Evolutionary conservation across 2,113 vertebrate species (phyloP), one percentile per base, ranked within the genome.

Genomic region (Polyodon spathula): DNA sequence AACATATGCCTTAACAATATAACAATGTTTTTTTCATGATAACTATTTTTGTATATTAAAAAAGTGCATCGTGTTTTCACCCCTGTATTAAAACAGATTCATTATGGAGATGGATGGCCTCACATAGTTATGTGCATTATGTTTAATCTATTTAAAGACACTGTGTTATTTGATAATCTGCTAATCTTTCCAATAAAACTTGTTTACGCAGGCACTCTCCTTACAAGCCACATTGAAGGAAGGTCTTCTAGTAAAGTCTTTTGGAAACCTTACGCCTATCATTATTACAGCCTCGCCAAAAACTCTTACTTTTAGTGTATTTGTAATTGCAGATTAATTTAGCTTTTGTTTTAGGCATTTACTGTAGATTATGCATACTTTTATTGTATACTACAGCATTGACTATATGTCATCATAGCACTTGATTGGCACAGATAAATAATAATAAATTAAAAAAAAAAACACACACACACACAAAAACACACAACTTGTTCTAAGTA

Each of bases 161-260:
- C 27, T 27, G 27, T 8, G 51, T 48, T 17, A 63, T 63, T 43
- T 70, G 64, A 63, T 70, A 63, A 58, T 66, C 60, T 66, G 68
- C 54, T 58, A 55, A 66, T 58, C 54, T 57, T 37, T 43, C 16
- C 43, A 50, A 55, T 63, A 38, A 63, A 51, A 48, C 37, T 15
- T 57, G 62, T 56, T 70, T 61, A 60, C 50, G 62, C 16, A 54
- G 62, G 14, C 61, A 27, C 40, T 42, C 46, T 54, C 27, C 51
- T 43, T 48, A n/a, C n/a, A 37, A 10, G 17, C 5, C 43, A 16
- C 16, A 39, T 6, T 55, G n/a, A 55, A 17, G 53, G 53, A 27
- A 17, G 37, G n/a, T 55, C 4, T 16, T 27, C 48, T 16, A 17
- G 53, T 17, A 50, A 17, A 37, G 2, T 46, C 8, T 14, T 46